Base-by-base conservation (phyloP, 2,113 vertebrate genomes). In the Xenopus laevis region DNA sequence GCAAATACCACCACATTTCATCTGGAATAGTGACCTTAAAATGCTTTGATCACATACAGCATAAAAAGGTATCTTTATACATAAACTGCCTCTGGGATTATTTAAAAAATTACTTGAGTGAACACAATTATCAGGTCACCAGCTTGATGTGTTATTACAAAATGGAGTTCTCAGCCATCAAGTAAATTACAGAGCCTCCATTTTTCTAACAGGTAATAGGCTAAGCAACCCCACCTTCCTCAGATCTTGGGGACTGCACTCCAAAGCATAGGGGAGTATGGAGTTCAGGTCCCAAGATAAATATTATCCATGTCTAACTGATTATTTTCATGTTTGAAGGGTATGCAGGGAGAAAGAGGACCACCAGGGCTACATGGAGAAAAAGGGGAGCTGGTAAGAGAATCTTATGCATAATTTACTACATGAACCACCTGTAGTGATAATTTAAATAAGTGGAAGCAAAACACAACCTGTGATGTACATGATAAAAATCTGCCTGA, bases 281-380 rank as follows among this genome's bases (percentile, higher is more conserved):
- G 21, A 60, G 58, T 23, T 23, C 20, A 60, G 10, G 8, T 18
- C 58, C 58, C 21, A 27, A 27, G 58, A 10, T 5, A 60, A 21
- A 55, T 9, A 55, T 50, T 50, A 50, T 50, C 58, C 13, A 21
- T 2, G 17, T 27, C 12, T 70, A 64, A 53, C 68, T 81, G 47
- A 84, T 70, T 81, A 74, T 61, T 72, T 85, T 82, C 47, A 21
- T 83, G 71, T 68, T 79, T 18, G 0, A 89, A 98, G 97, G 96
- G 97, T 83, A 94, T 95, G 65, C 94, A 93, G 77, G 97, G 97
- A 23, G 96, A 98, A 33, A 89, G 90, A 7, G 97, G 97, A 70
- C 74, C 82, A 21, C 18, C 85, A 0, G 96, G 96, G 65, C 82
- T 85, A 1, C 20, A 86, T 0, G 97, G 96, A 79, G 83, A 88